Evolutionary conservation across 2,888 invertebrate species (phyloP), one percentile per base, ranked within the genome.

Genomic region (Drosophila aldrichi): DNA sequence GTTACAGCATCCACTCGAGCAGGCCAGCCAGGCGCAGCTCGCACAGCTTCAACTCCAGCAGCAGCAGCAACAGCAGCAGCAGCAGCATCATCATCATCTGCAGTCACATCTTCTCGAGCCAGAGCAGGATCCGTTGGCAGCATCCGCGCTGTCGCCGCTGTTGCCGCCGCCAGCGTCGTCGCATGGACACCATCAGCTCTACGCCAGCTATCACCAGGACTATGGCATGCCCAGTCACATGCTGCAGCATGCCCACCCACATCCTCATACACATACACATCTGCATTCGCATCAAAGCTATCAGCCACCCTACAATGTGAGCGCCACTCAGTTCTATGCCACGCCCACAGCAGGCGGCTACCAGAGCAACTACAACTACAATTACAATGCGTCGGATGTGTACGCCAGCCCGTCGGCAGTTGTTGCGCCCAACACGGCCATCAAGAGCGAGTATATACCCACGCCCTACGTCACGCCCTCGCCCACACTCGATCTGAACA

Each of bases 391-490:
- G 32, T 68, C 62, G 9, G 87, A 88, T 22, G 69, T 64, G 2
- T 89, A 90, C 55, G 69, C 87, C 41, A 59, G 75, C 41, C 38
- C 79, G 60, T 63, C 81, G 14, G 61, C 88, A 7, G 25, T 62
- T 8, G 69, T 66, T 8, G 22, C 40, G 48, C 70, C 18, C 9
- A 69, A 64, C 32, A 14, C 49, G 32, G 54, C 67, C 76, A 34
- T 90, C 44, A 92, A 91, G 58, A 90, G 81, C 70, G 92, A 91
- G 56, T 89, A 86, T 62, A 80, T 90, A 65, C 90, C 89, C 65
- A 89, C 90, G 51, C 92, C 92, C 1, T 92, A 92, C 63, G 92
- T 92, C 9, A 92, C 92, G 54, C 92, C 92, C 0, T 92, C 92
- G 59, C 92, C 92, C 41, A 92, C 92, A 6, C 77, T 92, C 71